Base-by-base conservation (phyloP, 2,888 invertebrate genomes). In the Pachydiplax longipennis region DNA sequence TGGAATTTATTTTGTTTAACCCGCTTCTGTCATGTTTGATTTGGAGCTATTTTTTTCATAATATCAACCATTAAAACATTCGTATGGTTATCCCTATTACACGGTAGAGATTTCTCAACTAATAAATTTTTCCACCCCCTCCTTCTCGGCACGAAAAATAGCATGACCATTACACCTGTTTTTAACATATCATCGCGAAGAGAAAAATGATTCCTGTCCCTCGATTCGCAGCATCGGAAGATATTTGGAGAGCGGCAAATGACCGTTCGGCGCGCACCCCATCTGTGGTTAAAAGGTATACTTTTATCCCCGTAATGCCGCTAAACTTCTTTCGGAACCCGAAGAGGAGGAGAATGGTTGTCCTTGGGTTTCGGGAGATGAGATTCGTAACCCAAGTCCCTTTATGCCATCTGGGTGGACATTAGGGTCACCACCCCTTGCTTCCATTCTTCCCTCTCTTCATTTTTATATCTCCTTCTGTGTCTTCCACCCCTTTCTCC, bases 321-420 rank as follows among this genome's bases (percentile, higher is more conserved):
- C 73, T 31, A 31, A 73, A 73, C 73, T 73, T 73, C 73, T 73
- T 73, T 25, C 73, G 73, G 31, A 73, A 31, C 73, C 73, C 40
- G 37, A 81, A 35, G 58, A 61, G 61, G 31, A 31, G 58, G 87
- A 87, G 48, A 87, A 87, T 87, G 87, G 87, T 87, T 87, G 87
- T 87, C 87, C 87, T 87, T 87, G 87, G 61, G 87, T 87, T 61
- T 87, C 65, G 61, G 87, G 61, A 87, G 87, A 87, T 87, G 87
- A 87, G 87, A 87, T 87, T 87, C 87, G 61, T 87, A 87, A 87
- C 61, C 87, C 58, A 87, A 35, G 87, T 87, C 87, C 87, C 87
- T 87, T 65, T 87, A 87, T 87, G 61, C 61, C 87, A 87, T 87
- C 87, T 87, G 87, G 87, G 61, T 61, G 87, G 87, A 87, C 87